These are phyloP conservation scores for Triplophysa siluroides DNA, from an alignment of 2,113 vertebrate species.

Conservation along the genomic window DNA sequence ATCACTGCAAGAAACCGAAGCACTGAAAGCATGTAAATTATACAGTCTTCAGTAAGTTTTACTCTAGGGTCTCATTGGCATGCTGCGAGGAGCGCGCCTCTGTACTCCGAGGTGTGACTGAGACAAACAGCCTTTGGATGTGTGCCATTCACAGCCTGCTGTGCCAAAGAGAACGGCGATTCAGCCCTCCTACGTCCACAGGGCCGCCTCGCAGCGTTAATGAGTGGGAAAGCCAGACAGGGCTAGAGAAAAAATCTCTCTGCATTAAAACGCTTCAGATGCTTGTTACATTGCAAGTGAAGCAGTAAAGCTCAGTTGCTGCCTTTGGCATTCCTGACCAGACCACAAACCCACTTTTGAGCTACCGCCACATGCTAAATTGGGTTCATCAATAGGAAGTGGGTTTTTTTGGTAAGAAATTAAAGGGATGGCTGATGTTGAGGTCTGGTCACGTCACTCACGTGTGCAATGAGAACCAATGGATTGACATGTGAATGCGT, in stretches of 20 bases:
- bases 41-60: slow-evolving; percentile 13
- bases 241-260: slow-evolving; percentile 14
- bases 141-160: slow-evolving; percentile 40
- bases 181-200: slow-evolving; percentile 38
- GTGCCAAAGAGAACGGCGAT: slow-evolving; percentile 22
- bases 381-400: not conserved
- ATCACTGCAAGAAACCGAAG: not conserved
- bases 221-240: slow-evolving; percentile 35
- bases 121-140: slow-evolving; percentile 54
- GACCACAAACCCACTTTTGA: not conserved
- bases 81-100: slow-evolving; percentile 34
- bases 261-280: slow-evolving; percentile 42
- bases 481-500: not conserved
- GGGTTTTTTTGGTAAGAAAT: not conserved
- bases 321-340: slow-evolving; percentile 1
- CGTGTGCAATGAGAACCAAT: not conserved
- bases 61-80: slow-evolving; percentile 33
- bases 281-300: slow-evolving; percentile 42
- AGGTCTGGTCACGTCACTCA: slow-evolving; percentile 12
- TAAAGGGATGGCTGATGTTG: slow-evolving; percentile 14
- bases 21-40: not conserved
- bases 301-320: slow-evolving; percentile 42
- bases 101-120: slow-evolving; percentile 28
- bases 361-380: not conserved
- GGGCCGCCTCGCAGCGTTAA: slow-evolving; percentile 33